phyloP scores from a whole-genome alignment of 2,113 vertebrate genomes.

The Bubo blakistoni region DNA sequence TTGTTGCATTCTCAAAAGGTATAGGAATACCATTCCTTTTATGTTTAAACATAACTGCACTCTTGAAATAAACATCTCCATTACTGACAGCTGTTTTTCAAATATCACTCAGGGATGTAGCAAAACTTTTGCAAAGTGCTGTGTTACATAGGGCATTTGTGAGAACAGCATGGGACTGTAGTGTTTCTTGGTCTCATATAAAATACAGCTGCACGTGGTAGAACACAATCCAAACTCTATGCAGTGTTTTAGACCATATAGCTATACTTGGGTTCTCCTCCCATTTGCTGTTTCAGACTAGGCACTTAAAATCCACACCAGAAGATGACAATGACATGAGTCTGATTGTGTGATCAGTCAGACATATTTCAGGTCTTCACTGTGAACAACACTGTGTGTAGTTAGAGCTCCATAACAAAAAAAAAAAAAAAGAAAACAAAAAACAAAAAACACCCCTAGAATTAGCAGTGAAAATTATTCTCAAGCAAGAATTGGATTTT shows the following conservation, averaged over 20 bases:
- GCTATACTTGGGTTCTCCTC: not conserved
- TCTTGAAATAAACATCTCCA: not conserved
- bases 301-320: not conserved
- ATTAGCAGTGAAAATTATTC: not conserved
- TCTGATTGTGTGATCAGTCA: not conserved
- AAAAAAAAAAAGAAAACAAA: too few species aligned
- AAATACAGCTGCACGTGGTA: not conserved
- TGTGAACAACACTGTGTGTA: not conserved
- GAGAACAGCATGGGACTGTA: not conserved
- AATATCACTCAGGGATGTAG: not conserved
- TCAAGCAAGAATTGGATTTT: not conserved
- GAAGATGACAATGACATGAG: not conserved
- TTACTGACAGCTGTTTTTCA: not conserved
- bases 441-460: not conserved
- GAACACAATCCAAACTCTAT: not conserved
- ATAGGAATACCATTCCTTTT: not conserved
- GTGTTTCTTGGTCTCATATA: not conserved
- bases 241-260: not conserved
- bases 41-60: not conserved
- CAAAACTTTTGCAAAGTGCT: not conserved
- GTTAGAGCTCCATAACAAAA: not conserved
- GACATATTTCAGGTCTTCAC: not conserved
- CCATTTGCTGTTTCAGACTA: not conserved
- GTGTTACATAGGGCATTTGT: not conserved
- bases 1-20: not conserved